phyloP scores from a whole-genome alignment of 2,797 vertebrate species.

The Taeniopygia guttata region DNA sequence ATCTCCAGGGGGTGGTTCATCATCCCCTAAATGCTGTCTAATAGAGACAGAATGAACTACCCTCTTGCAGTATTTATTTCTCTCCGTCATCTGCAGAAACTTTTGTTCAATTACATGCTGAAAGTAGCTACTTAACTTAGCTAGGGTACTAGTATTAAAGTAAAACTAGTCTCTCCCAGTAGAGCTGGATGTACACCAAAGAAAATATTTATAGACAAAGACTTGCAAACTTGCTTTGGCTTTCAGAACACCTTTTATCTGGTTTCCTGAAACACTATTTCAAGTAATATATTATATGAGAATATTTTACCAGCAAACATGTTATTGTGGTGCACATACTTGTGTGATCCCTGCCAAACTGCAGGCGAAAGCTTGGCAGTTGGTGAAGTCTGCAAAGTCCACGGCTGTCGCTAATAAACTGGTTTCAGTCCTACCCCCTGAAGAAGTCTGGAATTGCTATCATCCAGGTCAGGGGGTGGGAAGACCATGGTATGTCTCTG shows the following conservation, averaged over 20 bases:
- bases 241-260: slow-evolving; percentile 22
- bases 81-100: background rate
- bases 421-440: background rate
- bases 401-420: background rate
- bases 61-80: background rate
- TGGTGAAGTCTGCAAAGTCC: background rate
- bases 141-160: background rate
- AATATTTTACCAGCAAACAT: background rate
- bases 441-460: background rate
- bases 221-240: background rate
- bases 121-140: background rate
- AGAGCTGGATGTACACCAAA: background rate
- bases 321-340: background rate
- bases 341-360: background rate
- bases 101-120: background rate
- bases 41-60: background rate
- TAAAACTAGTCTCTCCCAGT: background rate
- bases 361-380: slow-evolving; percentile 20
- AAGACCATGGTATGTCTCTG: background rate
- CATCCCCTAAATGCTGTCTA: background rate
- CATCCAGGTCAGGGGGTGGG: background rate
- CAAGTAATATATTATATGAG: background rate
- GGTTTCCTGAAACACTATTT: slow-evolving; percentile 1
- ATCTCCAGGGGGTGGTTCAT: background rate
- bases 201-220: slow-evolving; percentile 17